phyloP scores from a whole-genome alignment of 2,113 vertebrate genomes.

The Melierax canorus region DNA sequence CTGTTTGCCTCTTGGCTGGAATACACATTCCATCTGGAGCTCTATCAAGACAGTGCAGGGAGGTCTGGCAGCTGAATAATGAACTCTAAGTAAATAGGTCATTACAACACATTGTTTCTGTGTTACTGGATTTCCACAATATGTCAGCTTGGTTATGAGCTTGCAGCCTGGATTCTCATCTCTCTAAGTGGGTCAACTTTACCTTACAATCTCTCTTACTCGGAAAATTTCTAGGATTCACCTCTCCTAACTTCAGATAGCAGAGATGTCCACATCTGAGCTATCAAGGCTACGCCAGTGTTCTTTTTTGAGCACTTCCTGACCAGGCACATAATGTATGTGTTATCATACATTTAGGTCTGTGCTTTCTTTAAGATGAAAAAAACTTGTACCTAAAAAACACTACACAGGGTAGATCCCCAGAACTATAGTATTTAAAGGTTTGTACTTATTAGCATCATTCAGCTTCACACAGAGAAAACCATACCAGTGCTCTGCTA shows the following conservation, averaged over 20 bases:
- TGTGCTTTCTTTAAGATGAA: neutral
- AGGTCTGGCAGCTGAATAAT: slow-evolving; percentile 65
- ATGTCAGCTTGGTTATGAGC: neutral
- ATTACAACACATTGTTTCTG: slow-evolving; percentile 40
- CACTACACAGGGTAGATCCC: neutral
- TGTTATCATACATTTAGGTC: neutral
- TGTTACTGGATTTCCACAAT: slow-evolving; percentile 19
- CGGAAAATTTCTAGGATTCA: neutral
- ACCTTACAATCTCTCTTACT: neutral
- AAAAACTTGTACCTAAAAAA: neutral
- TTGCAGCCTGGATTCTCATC: slow-evolving; percentile 16
- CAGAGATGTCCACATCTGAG: neutral
- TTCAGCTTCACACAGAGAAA: neutral
- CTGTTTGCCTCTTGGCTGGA: slow-evolving; percentile 6
- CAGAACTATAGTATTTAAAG: neutral
- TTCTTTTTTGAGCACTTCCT: neutral
- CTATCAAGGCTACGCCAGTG: neutral
- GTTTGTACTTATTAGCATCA: neutral
- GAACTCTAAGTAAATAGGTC: slow-evolving; percentile 43
- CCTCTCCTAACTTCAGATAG: neutral
- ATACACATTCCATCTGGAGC: slow-evolving; percentile 49
- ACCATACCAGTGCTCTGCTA: neutral
- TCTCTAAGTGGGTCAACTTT: neutral
- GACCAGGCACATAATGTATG: neutral
- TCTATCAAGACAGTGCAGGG: slow-evolving; percentile 46